Conservation (phyloP, 2,888 invertebrate genomes). For the Chrysotoxum bicinctum region DNA sequence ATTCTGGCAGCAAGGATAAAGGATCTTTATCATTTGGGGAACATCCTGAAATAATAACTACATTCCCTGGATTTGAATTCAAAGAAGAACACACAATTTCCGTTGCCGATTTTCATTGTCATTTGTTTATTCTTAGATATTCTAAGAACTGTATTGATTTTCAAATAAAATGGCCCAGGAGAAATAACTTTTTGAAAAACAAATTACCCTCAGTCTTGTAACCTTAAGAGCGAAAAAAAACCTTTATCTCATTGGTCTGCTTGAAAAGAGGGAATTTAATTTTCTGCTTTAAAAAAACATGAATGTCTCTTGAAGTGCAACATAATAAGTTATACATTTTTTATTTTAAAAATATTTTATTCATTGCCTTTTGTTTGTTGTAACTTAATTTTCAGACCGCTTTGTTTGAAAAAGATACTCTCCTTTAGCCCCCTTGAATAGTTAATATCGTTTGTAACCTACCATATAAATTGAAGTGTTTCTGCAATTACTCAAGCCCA, state of each 20-base stretch:
- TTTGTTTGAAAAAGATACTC: not conserved
- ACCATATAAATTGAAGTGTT: slow-evolving; percentile 14
- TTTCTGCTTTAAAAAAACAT: too few species aligned
- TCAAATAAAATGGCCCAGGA: not conserved
- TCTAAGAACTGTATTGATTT: not conserved
- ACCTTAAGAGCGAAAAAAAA: too few species aligned
- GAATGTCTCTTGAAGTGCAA: too few species aligned
- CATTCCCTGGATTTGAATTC: not conserved
- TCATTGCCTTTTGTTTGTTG: not conserved
- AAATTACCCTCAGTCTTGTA: not conserved
- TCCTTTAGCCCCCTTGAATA: not conserved
- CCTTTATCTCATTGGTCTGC: not conserved
- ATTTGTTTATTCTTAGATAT: not conserved
- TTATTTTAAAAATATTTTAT: not conserved
- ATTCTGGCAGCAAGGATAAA: not conserved
- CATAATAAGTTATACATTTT: not conserved
- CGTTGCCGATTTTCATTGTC: not conserved
- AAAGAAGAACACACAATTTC: not conserved
- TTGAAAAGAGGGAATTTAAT: not conserved
- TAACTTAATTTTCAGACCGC: not conserved
- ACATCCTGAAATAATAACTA: slow-evolving; percentile 2
- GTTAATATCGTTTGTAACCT: not conserved
- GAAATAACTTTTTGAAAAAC: not conserved
- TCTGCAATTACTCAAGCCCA: slow-evolving; percentile 23
- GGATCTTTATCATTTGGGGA: not conserved